Evolutionary conservation across 2,888 invertebrate genomes (phyloP).

Genomic region (Drosophila kanekoi): DNA sequence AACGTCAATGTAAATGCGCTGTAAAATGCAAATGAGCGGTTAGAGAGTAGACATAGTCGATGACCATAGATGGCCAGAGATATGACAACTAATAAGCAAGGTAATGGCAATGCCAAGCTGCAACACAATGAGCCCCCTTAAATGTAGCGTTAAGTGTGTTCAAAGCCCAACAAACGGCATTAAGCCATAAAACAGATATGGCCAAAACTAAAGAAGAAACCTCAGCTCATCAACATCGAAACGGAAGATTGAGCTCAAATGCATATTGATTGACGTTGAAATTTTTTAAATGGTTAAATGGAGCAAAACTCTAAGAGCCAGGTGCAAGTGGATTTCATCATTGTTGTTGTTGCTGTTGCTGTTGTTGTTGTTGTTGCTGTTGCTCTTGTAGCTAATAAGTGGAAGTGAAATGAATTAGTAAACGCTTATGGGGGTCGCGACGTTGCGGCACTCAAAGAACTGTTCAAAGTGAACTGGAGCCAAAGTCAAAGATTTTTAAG

Average conservation of each 20-base stretch:
- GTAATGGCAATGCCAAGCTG: slow-evolving; percentile 54
- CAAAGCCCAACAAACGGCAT: slow-evolving; percentile 76
- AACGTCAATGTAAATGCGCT: slow-evolving; percentile 45
- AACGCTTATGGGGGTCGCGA: slow-evolving; percentile 80
- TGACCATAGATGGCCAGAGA: slow-evolving; percentile 46
- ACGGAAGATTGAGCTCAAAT: slow-evolving; percentile 76
- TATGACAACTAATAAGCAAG: slow-evolving; percentile 68
- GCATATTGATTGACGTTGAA: slow-evolving; percentile 82
- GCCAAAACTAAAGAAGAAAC: slow-evolving; percentile 56
- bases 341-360: slow-evolving; percentile 27
- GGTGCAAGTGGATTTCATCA: slow-evolving; percentile 69
- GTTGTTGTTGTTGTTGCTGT: slow-evolving; percentile 24
- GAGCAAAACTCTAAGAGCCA: slow-evolving; percentile 72
- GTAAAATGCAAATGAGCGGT: slow-evolving; percentile 73
- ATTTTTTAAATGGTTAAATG: slow-evolving; percentile 78
- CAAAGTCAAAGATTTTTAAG: slow-evolving; percentile 66
- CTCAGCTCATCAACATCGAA: slow-evolving; percentile 31
- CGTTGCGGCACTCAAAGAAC: slow-evolving; percentile 70
- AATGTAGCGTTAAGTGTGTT: slow-evolving; percentile 81
- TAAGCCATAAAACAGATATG: slow-evolving; percentile 78
- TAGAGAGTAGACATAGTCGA: slow-evolving; percentile 38
- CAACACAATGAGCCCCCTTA: slow-evolving; percentile 49
- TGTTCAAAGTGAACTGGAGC: slow-evolving; percentile 39
- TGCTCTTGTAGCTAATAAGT: slow-evolving; percentile 74
- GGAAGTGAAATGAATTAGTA: slow-evolving; percentile 82